These are phyloP conservation scores for Corythornis leucogaster DNA, from an alignment of 2,797 vertebrate species.

Conservation along the genomic window DNA sequence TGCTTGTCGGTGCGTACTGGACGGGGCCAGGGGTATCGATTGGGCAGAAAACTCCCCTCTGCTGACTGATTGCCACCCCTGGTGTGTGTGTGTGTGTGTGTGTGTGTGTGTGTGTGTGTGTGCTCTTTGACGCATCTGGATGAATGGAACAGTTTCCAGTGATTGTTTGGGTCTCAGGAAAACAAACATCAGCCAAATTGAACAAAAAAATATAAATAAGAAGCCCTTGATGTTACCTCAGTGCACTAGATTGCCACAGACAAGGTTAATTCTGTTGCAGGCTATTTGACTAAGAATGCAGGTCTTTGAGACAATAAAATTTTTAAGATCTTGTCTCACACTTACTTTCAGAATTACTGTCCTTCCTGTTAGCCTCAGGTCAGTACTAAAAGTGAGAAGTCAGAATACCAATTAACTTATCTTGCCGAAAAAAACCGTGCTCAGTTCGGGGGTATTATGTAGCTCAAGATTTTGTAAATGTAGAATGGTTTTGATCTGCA, in stretches of 20 bases:
- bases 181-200: conserved; percentile 23
- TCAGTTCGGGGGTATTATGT: conserved; percentile 10
- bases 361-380: conserved; percentile 39
- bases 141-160: conserved; percentile 35
- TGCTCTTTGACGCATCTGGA: not conserved
- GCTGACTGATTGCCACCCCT: conserved; percentile 70
- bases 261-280: not conserved
- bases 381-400: conserved; percentile 24
- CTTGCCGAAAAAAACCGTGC: not conserved
- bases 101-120: not conserved
- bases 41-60: conserved; percentile 43
- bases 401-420: conserved; percentile 51
- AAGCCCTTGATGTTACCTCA: conserved; percentile 15
- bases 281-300: not conserved
- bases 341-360: not conserved
- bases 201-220: conserved; percentile 14
- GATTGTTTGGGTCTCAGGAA: conserved; percentile 12
- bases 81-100: not conserved
- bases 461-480: conserved; percentile 30
- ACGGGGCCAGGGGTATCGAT: conserved; percentile 10
- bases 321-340: not conserved
- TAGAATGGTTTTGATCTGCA: not conserved
- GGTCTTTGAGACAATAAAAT: conserved; percentile 1
- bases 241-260: not conserved
- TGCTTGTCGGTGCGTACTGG: not conserved